These are phyloP conservation scores for Trichonephila clavipes DNA, from an alignment of 1,140 invertebrate species.

Conservation along the genomic window DNA sequence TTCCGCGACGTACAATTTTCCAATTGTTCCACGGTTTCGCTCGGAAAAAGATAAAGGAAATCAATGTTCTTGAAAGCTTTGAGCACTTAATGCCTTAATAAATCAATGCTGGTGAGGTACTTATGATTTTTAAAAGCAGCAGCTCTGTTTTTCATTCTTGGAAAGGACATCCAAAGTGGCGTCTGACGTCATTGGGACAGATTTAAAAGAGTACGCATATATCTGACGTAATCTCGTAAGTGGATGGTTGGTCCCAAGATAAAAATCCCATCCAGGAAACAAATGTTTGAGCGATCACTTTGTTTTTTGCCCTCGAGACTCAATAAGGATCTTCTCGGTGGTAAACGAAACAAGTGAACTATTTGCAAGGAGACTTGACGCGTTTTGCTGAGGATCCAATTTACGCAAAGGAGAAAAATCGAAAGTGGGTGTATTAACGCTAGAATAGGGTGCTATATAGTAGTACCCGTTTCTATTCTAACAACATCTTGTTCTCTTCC, in stretches of 20 bases:
- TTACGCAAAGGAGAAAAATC: neutral
- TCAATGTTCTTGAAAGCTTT: constrained; percentile 54
- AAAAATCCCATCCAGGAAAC: constrained; percentile 24
- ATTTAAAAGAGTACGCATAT: constrained; percentile 29
- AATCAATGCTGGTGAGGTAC: constrained; percentile 63
- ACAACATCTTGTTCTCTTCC: neutral
- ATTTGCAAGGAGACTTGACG: neutral
- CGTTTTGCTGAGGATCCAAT: too few species aligned
- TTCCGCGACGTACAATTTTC: neutral
- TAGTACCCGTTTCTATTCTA: neutral
- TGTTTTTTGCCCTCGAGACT: constrained; percentile 5
- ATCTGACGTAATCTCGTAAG: constrained; percentile 54
- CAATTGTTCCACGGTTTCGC: constrained; percentile 35
- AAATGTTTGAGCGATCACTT: constrained; percentile 46
- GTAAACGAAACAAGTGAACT: neutral
- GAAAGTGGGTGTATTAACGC: neutral
- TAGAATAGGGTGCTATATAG: neutral
- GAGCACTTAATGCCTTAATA: constrained; percentile 63
- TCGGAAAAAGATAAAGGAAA: constrained; percentile 17
- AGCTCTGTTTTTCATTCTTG: constrained; percentile 40
- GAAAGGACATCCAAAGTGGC: constrained; percentile 47
- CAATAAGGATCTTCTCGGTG: neutral
- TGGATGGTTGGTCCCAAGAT: constrained; percentile 40
- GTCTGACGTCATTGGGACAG: constrained; percentile 36
- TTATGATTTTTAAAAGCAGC: constrained; percentile 37